Conservation (phyloP, 2,888 invertebrate species). For the Mesodorylaimus sp. region DNA sequence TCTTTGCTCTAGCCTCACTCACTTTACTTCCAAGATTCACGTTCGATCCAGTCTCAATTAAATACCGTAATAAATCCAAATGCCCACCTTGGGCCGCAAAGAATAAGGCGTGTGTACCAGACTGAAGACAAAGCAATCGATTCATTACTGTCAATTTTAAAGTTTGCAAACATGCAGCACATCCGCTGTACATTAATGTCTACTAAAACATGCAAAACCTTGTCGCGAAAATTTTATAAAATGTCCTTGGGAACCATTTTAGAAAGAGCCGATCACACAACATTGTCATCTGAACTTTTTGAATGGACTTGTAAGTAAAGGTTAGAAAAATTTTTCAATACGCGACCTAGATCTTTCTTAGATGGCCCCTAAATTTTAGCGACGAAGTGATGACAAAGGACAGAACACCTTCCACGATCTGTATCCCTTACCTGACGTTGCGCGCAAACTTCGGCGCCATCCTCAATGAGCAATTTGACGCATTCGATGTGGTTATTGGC, state of each 20-base stretch:
- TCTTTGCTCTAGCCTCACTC: too few species aligned
- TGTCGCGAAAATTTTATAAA: too few species aligned
- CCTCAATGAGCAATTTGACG: slow-evolving; percentile 62
- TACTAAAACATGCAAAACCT: too few species aligned
- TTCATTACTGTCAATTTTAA: too few species aligned
- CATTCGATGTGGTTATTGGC: slow-evolving; percentile 75
- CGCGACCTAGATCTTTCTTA: not conserved
- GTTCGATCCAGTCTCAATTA: slow-evolving; percentile 50
- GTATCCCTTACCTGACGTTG: slow-evolving; percentile 44
- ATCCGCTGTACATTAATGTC: too few species aligned
- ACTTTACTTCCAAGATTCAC: slow-evolving; percentile 33
- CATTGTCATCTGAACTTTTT: too few species aligned
- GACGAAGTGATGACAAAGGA: not conserved
- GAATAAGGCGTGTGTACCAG: slow-evolving; percentile 76
- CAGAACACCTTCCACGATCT: not conserved
- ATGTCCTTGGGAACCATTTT: not conserved
- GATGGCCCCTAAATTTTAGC: not conserved
- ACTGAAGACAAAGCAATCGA: slow-evolving; percentile 40
- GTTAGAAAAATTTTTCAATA: not conserved
- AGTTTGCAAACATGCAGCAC: too few species aligned
- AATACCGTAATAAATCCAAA: slow-evolving; percentile 55
- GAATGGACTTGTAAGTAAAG: too few species aligned
- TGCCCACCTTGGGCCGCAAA: slow-evolving; percentile 84
- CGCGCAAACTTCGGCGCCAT: slow-evolving; percentile 72
- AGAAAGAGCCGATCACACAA: too few species aligned